Conservation (phyloP, 2,888 invertebrate genomes). For the Epistrophe eligans region DNA sequence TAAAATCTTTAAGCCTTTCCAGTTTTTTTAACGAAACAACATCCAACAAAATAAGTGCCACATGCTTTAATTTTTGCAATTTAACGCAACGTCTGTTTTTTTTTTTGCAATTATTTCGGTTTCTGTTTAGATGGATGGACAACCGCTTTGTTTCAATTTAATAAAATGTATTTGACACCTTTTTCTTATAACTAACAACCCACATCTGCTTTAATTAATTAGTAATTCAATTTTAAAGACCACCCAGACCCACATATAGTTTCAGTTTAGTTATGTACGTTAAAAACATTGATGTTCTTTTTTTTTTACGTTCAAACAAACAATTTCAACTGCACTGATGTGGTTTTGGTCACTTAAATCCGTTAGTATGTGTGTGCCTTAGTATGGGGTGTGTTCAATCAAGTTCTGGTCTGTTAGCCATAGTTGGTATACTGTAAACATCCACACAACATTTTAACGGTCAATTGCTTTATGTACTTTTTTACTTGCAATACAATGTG, state of each 20-base stretch:
- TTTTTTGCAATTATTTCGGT: too few species aligned
- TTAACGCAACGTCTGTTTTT: too few species aligned
- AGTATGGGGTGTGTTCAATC: conserved; percentile 27
- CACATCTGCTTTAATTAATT: neutral
- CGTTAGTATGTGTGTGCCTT: neutral
- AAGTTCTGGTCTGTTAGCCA: conserved; percentile 18
- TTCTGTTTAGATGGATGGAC: neutral
- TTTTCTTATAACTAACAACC: neutral
- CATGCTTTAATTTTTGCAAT: too few species aligned
- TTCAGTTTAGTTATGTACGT: neutral
- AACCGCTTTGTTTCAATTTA: neutral
- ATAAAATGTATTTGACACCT: neutral
- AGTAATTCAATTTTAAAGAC: neutral
- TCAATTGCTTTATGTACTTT: conserved; percentile 22
- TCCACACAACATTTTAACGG: conserved; percentile 19
- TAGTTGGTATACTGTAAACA: neutral
- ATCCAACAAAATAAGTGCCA: too few species aligned
- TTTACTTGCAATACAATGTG: neutral
- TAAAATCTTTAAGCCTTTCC: too few species aligned
- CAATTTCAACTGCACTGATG: conserved; percentile 7
- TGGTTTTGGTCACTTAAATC: conserved; percentile 20
- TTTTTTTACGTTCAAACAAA: neutral
- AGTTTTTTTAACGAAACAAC: too few species aligned
- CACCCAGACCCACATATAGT: neutral
- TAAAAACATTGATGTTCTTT: neutral